Conservation (phyloP, 2,797 vertebrate genomes). For the Paramormyrops hopkinsi region DNA sequence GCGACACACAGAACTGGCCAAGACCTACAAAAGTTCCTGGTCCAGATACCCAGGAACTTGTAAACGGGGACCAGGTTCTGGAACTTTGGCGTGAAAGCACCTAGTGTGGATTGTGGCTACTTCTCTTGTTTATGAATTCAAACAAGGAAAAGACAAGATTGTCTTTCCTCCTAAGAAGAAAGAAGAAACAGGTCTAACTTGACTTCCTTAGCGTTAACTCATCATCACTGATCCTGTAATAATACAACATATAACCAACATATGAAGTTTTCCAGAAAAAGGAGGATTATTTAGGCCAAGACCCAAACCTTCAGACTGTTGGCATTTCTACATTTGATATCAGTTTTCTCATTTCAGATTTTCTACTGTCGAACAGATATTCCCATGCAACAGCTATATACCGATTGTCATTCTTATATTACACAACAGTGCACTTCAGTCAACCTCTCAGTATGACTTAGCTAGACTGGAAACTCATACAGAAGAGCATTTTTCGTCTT, state of each 20-base stretch:
- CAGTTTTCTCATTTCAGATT: neutral
- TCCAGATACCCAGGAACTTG: neutral
- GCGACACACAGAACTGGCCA: neutral
- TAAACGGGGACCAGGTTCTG: neutral
- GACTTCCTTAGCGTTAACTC: neutral
- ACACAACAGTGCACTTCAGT: neutral
- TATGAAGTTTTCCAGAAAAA: neutral
- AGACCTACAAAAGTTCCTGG: neutral
- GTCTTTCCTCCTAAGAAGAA: neutral
- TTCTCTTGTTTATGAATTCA: neutral
- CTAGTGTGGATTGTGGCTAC: neutral
- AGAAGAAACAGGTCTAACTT: neutral
- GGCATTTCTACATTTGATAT: neutral
- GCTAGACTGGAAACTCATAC: neutral
- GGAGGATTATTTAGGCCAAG: neutral
- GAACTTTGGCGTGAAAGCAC: neutral
- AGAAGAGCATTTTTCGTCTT: neutral
- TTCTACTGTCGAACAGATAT: neutral
- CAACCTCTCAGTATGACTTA: constrained; percentile 1
- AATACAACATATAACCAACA: neutral
- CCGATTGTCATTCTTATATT: neutral
- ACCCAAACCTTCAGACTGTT: neutral
- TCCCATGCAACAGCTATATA: neutral
- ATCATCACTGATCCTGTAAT: neutral
- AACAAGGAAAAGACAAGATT: neutral